Percentiles rank a stretch among this genome's conserved stretches.
These are phyloP conservation scores for Protobothrops mucrosquamatus DNA, from an alignment of 2,113 vertebrate genomes.

Conservation along the genomic window DNA sequence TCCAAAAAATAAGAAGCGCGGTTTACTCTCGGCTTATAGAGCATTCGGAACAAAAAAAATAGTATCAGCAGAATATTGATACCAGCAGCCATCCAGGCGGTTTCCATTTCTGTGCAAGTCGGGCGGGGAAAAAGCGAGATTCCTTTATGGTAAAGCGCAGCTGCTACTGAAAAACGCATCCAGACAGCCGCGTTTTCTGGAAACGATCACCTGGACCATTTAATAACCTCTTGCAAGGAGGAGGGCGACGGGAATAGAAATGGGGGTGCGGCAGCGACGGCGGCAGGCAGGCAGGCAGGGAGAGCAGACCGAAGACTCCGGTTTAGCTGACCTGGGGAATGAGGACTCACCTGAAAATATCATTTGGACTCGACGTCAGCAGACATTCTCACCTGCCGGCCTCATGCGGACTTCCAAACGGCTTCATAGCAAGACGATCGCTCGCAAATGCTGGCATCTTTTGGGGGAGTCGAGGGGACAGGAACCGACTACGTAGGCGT, in stretches of 20 bases:
- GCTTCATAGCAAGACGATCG: constrained; percentile 5
- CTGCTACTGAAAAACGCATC: not conserved
- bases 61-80: not conserved
- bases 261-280: not conserved
- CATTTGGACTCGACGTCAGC: constrained; percentile 51
- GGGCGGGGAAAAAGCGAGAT: not conserved
- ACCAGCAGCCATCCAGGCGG: not conserved
- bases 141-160: not conserved
- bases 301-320: not conserved
- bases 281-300: not conserved
- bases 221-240: constrained; percentile 21
- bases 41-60: constrained; percentile 41
- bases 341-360: constrained; percentile 56
- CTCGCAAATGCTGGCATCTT: constrained; percentile 35
- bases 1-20: not conserved
- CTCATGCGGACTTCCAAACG: constrained; percentile 11
- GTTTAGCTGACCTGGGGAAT: constrained; percentile 9
- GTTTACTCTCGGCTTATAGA: not conserved
- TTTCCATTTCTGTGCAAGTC: not conserved
- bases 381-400: constrained; percentile 53
- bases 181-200: not conserved
- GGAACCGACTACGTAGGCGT: constrained; percentile 46
- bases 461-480: constrained; percentile 33
- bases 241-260: not conserved
- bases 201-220: constrained; percentile 21